Percentiles rank a stretch among this genome's conserved stretches.
Conservation (phyloP, 2,888 invertebrate species). For the Platypus cylindrus region DNA sequence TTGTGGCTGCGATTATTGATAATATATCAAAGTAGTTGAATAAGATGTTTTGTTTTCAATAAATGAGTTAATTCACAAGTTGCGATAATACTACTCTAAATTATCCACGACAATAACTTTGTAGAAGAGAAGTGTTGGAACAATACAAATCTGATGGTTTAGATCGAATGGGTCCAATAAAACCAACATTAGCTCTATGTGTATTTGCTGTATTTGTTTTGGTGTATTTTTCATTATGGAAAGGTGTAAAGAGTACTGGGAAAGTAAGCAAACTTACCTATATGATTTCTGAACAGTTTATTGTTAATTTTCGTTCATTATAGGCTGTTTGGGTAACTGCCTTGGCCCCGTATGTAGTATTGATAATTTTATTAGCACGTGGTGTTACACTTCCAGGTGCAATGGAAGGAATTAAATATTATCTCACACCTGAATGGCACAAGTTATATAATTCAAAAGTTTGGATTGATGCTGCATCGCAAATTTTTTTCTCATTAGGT, state of each 20-base stretch:
- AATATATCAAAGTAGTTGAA: too few species aligned
- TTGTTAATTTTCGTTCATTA: conserved; percentile 11
- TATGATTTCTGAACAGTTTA: background rate
- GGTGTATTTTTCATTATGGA: conserved; percentile 95
- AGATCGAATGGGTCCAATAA: conserved; percentile 78
- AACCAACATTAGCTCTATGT: conserved; percentile 79
- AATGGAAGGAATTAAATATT: conserved; percentile 72
- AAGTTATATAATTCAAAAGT: conserved; percentile 60
- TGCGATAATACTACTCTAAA: too few species aligned
- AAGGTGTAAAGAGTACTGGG: conserved; percentile 83
- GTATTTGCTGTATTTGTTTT: conserved; percentile 82
- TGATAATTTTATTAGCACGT: conserved; percentile 70
- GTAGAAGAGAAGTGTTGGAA: conserved; percentile 76
- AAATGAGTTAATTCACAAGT: too few species aligned
- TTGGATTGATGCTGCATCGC: conserved; percentile 89
- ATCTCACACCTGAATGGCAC: conserved; percentile 81
- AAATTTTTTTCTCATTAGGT: conserved; percentile 87
- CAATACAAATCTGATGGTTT: conserved; percentile 71
- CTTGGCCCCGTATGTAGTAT: conserved; percentile 79
- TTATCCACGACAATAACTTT: too few species aligned
- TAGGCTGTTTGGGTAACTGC: conserved; percentile 94
- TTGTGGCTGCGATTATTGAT: too few species aligned
- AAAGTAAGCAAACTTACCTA: conserved; percentile 47
- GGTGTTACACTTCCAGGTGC: conserved; percentile 82
- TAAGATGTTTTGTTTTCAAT: too few species aligned